phyloP scores from a whole-genome alignment of 2,113 vertebrate species.

The Thamnaconus septentrionalis region DNA sequence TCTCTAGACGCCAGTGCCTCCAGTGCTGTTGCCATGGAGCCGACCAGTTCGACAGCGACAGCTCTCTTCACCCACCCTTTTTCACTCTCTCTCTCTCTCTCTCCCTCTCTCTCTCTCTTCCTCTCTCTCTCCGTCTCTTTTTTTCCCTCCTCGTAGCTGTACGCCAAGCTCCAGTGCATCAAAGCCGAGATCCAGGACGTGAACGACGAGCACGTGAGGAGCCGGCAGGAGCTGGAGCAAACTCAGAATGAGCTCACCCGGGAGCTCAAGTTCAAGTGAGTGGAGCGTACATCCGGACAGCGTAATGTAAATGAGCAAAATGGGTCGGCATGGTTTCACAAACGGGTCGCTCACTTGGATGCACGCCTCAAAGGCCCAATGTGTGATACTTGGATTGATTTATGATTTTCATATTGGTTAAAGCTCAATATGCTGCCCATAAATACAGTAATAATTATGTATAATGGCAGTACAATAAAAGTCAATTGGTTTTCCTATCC shows the following conservation, averaged over 20 bases:
- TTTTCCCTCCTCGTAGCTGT: conserved; percentile 77
- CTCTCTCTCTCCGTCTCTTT: conserved; percentile 23
- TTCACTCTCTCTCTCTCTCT: conserved; percentile 10
- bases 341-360: background rate
- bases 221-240: conserved; percentile 94
- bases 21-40: conserved; percentile 52
- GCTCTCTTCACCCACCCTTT: conserved; percentile 4
- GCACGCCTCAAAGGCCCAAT: background rate
- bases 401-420: too few species aligned
- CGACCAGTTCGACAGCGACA: conserved; percentile 27
- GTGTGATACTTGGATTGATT: too few species aligned
- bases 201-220: conserved; percentile 93
- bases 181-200: conserved; percentile 97
- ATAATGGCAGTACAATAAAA: too few species aligned
- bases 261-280: conserved; percentile 98
- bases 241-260: conserved; percentile 96
- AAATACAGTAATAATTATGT: too few species aligned
- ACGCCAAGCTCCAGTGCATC: conserved; percentile 94
- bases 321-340: background rate
- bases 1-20: conserved; percentile 48
- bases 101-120: conserved; percentile 6
- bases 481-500: too few species aligned
- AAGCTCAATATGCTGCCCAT: too few species aligned
- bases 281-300: conserved; percentile 79
- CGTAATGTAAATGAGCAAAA: conserved; percentile 20